These are phyloP conservation scores for Urocynchramus pylzowi DNA, from an alignment of 2,113 vertebrate species.

Conservation along the genomic window DNA sequence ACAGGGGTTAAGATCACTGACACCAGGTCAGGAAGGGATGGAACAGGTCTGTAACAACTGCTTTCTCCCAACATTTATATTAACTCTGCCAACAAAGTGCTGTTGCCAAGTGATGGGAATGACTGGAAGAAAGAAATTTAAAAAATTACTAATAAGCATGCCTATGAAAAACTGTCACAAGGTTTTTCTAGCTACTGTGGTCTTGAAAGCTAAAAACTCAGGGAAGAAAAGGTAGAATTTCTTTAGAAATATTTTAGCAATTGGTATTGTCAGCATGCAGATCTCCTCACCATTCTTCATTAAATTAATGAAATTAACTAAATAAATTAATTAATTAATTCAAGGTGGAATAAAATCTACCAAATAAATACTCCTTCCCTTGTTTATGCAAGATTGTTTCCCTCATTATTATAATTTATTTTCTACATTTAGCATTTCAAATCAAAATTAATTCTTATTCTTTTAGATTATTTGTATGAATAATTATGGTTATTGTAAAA, in stretches of 20 bases:
- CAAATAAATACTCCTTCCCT: background rate
- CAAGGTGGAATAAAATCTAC: background rate
- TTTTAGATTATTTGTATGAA: background rate
- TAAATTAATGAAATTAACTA: background rate
- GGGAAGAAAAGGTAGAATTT: background rate
- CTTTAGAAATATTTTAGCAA: background rate
- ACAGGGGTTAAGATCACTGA: background rate
- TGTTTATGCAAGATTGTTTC: background rate
- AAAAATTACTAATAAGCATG: background rate
- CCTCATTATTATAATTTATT: background rate
- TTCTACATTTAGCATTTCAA: background rate
- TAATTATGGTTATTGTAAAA: background rate
- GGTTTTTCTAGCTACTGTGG: background rate
- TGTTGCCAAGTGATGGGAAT: background rate
- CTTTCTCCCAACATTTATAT: background rate
- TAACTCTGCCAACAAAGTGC: background rate
- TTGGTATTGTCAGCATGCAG: background rate
- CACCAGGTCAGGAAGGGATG: background rate
- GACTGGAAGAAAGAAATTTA: background rate
- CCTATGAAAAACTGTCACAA: background rate
- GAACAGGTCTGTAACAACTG: rapidly evolving
- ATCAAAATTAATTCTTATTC: background rate
- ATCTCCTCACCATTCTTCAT: background rate
- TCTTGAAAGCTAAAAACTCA: background rate
- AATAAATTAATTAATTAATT: background rate